Percentiles rank a stretch among this genome's conserved stretches.
These are phyloP conservation scores for Peucedramus taeniatus DNA, from an alignment of 2,113 vertebrate genomes.

Conservation along the genomic window DNA sequence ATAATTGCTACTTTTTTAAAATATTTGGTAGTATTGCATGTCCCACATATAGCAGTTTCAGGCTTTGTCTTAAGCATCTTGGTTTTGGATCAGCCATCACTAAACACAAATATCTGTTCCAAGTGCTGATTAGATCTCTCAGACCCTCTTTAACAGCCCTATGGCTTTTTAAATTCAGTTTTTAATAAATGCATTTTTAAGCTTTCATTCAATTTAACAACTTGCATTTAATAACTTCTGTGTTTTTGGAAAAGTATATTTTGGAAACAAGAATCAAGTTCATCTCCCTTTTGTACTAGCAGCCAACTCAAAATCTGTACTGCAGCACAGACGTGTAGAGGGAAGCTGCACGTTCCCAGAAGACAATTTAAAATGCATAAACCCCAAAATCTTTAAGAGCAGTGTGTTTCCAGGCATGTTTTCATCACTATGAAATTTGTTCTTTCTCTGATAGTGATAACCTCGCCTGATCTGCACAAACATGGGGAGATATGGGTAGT, in stretches of 20 bases:
- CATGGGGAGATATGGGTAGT: constrained; percentile 93
- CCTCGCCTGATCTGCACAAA: constrained; percentile 89
- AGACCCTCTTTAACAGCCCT: not conserved
- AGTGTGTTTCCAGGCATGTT: not conserved
- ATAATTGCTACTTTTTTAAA: not conserved
- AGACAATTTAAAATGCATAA: not conserved
- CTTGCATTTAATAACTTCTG: not conserved
- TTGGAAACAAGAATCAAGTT: not conserved
- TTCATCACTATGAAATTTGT: not conserved
- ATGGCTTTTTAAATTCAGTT: not conserved
- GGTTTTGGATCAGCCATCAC: not conserved
- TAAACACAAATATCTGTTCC: not conserved
- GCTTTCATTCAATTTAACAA: not conserved
- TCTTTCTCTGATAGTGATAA: constrained; percentile 77
- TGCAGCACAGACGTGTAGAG: not conserved
- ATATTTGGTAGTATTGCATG: not conserved
- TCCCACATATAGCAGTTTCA: not conserved
- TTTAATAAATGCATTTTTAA: not conserved
- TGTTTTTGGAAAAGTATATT: not conserved
- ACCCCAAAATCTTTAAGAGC: not conserved
- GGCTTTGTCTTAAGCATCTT: not conserved
- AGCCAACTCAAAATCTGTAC: not conserved
- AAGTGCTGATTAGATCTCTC: not conserved
- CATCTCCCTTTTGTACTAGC: not conserved
- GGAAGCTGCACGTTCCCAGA: not conserved